A percentile compares a stretch with the other conserved stretches of the same genome.
Evolutionary conservation across 2,888 invertebrate species (phyloP).

Genomic region (Quadroppia sp.): DNA sequence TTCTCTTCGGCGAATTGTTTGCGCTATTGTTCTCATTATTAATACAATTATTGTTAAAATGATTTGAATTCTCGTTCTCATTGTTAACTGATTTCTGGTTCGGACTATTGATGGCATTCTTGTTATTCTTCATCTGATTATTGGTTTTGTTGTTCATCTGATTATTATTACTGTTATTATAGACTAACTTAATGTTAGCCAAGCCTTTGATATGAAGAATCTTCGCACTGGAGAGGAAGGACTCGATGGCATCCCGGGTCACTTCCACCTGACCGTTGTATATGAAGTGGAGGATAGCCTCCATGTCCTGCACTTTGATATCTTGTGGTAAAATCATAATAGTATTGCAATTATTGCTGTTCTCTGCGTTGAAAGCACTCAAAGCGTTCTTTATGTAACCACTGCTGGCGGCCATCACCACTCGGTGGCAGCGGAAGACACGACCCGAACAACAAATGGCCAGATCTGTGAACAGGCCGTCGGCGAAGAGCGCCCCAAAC

Average conservation of each 20-base stretch:
- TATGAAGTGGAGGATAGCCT: slow-evolving; percentile 41
- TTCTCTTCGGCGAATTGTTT: background rate
- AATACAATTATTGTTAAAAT: slow-evolving; percentile 8
- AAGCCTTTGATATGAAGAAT: slow-evolving; percentile 41
- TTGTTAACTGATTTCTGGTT: background rate
- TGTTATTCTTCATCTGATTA: background rate
- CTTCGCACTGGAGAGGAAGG: slow-evolving; percentile 36
- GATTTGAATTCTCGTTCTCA: slow-evolving; percentile 6
- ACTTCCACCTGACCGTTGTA: slow-evolving; percentile 42
- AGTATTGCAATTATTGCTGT: slow-evolving; percentile 41
- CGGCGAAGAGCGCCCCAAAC: slow-evolving; percentile 37
- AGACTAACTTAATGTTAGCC: slow-evolving; percentile 40
- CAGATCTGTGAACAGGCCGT: slow-evolving; percentile 41
- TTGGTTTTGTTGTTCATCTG: too few relatives aligned
- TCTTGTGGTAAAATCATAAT: slow-evolving; percentile 40
- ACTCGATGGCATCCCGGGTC: slow-evolving; percentile 39
- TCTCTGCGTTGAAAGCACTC: slow-evolving; percentile 40
- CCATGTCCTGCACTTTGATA: slow-evolving; percentile 39
- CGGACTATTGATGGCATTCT: slow-evolving; percentile 3
- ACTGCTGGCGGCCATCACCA: slow-evolving; percentile 41
- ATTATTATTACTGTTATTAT: slow-evolving; percentile 35
- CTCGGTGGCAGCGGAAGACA: slow-evolving; percentile 41
- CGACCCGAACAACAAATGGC: slow-evolving; percentile 40
- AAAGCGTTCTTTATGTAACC: slow-evolving; percentile 40
- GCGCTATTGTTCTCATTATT: slow-evolving; percentile 20